Base-by-base conservation (phyloP, 2,888 invertebrate species). In the Hydropsyche betteni region DNA sequence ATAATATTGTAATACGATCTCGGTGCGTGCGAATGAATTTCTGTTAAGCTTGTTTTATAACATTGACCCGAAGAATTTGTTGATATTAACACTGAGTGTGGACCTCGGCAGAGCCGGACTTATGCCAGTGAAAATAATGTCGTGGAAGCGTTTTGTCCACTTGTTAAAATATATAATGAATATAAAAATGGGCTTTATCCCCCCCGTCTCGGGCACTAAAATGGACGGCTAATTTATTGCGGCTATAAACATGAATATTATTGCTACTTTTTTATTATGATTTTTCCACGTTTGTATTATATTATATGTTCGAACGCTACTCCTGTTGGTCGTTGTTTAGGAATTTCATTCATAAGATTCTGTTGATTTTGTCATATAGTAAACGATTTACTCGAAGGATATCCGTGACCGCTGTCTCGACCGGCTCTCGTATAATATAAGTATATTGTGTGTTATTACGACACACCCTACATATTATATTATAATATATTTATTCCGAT, bases 141-240 rank as follows among this genome's bases (percentile, higher is more conserved):
- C 71, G 68, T 55, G 71, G 75, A 53, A 71, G 73, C 78, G 74
- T 78, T 50, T 77, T 77, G 77, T 79, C 75, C 75, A 79, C 77
- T 79, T 79, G 79, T 79, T 77, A 79, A 77, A 79, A 77, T 69
- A 77, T 77, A 77, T 77, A 79, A 77, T 76, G 79, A 79, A 77
- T 77, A 79, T 77, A 74, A 77, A 77, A 75, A 79, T 77, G 77
- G 75, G 75, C 75, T 76, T 73, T 74, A 75, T 78, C 76, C 75
- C 44, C 53, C 53, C 52, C 74, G 61, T 58, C 75, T 58, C 73
- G 44, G 75, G 76, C 74, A 75, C 72, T 77, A 75, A 79, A 77
- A 76, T 52, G 69, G 71, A 70, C 51, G 77, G 50, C 72, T 76
- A 76, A 79, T 79, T 79, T 79, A 79, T 78, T 33, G 73, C 61